phyloP scores from a whole-genome alignment of 2,888 invertebrate species.

The Rhaphigaster nebulosa region DNA sequence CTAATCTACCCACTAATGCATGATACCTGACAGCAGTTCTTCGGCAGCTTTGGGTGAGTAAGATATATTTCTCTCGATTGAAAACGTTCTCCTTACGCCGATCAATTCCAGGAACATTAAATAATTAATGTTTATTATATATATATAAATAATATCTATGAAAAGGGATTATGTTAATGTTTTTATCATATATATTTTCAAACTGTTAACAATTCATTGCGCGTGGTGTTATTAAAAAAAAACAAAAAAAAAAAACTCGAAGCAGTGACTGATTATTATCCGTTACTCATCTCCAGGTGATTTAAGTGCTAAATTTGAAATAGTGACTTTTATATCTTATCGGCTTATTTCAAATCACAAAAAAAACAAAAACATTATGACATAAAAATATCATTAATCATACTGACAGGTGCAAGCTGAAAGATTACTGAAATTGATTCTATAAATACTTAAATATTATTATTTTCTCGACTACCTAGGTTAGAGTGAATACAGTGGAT shows the following conservation, averaged over 20 bases:
- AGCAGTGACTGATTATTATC: no score
- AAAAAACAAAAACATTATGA: background rate
- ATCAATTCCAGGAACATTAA: background rate
- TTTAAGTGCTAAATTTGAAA: background rate
- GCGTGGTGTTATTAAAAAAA: background rate
- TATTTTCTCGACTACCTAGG: background rate
- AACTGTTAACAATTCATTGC: background rate
- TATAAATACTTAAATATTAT: background rate
- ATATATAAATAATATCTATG: background rate
- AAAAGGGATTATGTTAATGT: background rate
- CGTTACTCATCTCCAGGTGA: background rate
- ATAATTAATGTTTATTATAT: background rate
- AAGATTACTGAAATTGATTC: background rate
- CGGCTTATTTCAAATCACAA: background rate
- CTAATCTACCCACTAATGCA: background rate
- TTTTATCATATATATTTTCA: background rate
- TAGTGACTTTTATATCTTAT: background rate
- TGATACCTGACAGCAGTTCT: background rate
- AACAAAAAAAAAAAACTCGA: background rate
- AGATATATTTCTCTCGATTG: background rate
- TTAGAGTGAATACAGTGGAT: no score
- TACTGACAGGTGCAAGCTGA: background rate
- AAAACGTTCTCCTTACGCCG: background rate
- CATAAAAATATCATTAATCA: background rate
- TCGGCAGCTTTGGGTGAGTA: background rate